Evolutionary conservation across 2,888 invertebrate species (phyloP).

Genomic region (Fragum whitleyi): DNA sequence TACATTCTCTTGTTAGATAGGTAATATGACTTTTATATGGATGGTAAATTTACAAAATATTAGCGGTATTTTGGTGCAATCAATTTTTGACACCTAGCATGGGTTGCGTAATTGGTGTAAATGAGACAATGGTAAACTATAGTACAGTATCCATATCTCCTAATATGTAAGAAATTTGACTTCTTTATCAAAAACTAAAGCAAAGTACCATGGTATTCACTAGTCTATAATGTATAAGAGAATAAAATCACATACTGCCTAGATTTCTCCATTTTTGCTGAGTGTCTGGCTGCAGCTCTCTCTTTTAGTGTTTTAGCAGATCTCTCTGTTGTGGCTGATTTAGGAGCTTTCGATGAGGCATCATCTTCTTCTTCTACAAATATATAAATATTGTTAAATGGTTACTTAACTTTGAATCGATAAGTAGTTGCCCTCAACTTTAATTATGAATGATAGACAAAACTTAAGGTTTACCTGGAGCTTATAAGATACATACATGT

Average conservation of each 20-base stretch:
- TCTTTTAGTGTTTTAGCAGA: constrained; percentile 76
- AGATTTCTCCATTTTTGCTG: constrained; percentile 65
- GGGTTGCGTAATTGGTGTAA: too few relatives aligned
- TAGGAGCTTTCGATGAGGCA: constrained; percentile 52
- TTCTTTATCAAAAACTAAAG: too few relatives aligned
- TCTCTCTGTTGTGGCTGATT: constrained; percentile 67
- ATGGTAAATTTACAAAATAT: too few relatives aligned
- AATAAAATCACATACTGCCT: constrained; percentile 35
- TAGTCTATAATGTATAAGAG: neutral
- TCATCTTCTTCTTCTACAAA: constrained; percentile 66
- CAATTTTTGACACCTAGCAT: too few relatives aligned
- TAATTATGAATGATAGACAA: too few relatives aligned
- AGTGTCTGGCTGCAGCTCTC: constrained; percentile 70
- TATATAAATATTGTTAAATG: neutral
- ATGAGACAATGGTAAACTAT: too few relatives aligned
- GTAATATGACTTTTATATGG: too few relatives aligned
- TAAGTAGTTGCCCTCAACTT: neutral
- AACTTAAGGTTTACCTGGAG: neutral
- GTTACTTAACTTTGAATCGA: neutral
- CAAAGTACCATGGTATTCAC: too few relatives aligned
- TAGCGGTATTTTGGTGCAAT: too few relatives aligned
- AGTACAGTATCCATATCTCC: too few relatives aligned
- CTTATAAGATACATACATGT: neutral
- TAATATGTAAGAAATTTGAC: too few relatives aligned
- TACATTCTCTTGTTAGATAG: too few relatives aligned